Conservation (phyloP, 1,140 invertebrate genomes). For the Globodera ellingtonae region DNA sequence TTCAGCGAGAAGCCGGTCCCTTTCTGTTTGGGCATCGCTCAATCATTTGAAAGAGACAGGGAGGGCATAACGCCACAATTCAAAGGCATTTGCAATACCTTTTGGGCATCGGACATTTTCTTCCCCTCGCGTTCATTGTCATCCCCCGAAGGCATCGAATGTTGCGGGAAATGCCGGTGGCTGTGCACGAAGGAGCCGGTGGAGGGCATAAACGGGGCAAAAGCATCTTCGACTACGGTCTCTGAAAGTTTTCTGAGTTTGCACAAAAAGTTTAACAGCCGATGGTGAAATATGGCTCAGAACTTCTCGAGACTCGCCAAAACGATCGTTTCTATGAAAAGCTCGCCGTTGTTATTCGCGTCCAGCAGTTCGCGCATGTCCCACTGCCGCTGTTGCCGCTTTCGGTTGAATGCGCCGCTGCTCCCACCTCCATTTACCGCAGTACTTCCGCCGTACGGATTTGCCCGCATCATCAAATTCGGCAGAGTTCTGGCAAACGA, state of each 20-base stretch:
- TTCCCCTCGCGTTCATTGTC: background rate
- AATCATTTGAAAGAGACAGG: background rate
- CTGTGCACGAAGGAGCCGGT: background rate
- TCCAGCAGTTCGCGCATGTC: background rate
- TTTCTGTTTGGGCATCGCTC: background rate
- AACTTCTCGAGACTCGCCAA: no score
- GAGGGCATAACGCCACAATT: background rate
- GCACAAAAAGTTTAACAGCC: no score
- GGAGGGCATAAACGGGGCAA: background rate
- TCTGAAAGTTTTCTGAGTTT: background rate
- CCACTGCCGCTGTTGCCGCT: background rate
- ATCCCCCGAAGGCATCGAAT: background rate
- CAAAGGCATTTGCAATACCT: background rate
- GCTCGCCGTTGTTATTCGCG: background rate
- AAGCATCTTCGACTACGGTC: background rate
- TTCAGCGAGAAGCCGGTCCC: slow-evolving; percentile 12
- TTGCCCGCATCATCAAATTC: background rate
- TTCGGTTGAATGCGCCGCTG: background rate
- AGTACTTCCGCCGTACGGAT: background rate
- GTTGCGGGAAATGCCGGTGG: background rate
- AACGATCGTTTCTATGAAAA: background rate
- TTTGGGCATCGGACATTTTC: background rate
- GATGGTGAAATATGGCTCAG: no score
- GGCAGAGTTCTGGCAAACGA: slow-evolving; percentile 3
- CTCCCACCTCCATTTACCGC: background rate